Evolutionary conservation across 1,140 invertebrate genomes (phyloP), one percentile per base, ranked within the genome.

Genomic region (Antheraea mylitta): DNA sequence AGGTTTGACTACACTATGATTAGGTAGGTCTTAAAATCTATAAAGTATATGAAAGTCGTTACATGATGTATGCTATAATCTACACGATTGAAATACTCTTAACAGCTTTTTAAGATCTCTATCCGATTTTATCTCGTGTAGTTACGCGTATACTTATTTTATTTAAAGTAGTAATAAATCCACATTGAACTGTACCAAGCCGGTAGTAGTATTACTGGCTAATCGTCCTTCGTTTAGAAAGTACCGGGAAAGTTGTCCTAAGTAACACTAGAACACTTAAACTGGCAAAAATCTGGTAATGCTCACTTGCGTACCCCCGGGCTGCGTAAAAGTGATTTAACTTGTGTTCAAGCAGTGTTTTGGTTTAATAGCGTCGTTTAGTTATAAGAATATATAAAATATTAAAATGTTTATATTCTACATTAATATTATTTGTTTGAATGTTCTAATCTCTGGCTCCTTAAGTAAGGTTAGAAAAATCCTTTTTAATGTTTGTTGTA

Each of bases 141-240:
- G 22, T 30, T 30, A 30, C 22, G 1, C 22, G 22, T 30, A 30
- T 6, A 9, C 4, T 5, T 48, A 48, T 48, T 11, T 3, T 3
- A 13, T 48, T 3, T 53, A 16, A 53, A 53, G 11, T 53, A 53
- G 16, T 53, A n/a, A n/a, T 13, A n/a, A 53, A 53, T 53, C 13
- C 11, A 53, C 13, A 13, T 13, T 53, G 16, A 13, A 53, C 45
- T 53, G 45, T 53, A n/a, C 16, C 13, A 53, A 60, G 68, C 67
- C 63, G 64, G 68, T 22, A 65, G 66, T 74, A 65, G 62, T 64
- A 60, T 63, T 75, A 71, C 73, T 68, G 72, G 70, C 76, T 89
- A 85, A 89, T 87, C 82, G 87, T 82, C 84, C 76, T 74, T 77
- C 63, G 81, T 86, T 87, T 87, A 86, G 87, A 87, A 86, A 87